phyloP scores from a whole-genome alignment of 2,113 vertebrate species.

The Myanophis thanlyinensis region DNA sequence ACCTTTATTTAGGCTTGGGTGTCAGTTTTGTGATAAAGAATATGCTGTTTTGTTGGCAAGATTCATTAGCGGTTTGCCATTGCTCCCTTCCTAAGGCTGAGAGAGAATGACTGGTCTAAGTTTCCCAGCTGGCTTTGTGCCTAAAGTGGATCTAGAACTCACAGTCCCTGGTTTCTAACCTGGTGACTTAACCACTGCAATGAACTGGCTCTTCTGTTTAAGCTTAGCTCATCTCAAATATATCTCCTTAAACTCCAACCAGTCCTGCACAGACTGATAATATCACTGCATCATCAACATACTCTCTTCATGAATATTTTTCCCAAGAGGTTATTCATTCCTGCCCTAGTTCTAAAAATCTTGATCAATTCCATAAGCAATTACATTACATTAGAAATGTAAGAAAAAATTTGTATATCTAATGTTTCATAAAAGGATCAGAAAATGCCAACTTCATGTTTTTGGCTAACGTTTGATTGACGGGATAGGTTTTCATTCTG shows the following conservation, averaged over 20 bases:
- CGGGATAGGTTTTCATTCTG: not conserved
- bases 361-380: not conserved
- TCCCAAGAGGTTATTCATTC: not conserved
- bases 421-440: not conserved
- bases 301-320: not conserved
- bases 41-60: not conserved
- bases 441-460: not conserved
- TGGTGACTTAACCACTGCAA: not conserved
- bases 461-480: not conserved
- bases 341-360: not conserved
- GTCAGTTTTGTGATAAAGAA: not conserved
- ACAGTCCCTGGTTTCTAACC: not conserved
- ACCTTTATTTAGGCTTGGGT: not conserved
- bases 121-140: not conserved
- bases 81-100: not conserved
- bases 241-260: not conserved
- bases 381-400: not conserved
- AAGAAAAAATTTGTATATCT: not conserved
- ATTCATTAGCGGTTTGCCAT: not conserved
- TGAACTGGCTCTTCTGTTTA: not conserved
- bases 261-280: not conserved
- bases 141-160: not conserved
- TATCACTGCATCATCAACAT: not conserved
- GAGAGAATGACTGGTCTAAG: not conserved
- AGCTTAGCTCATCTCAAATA: not conserved